These are phyloP conservation scores for Anhinga rufa DNA, from an alignment of 2,113 vertebrate genomes.

Conservation along the genomic window DNA sequence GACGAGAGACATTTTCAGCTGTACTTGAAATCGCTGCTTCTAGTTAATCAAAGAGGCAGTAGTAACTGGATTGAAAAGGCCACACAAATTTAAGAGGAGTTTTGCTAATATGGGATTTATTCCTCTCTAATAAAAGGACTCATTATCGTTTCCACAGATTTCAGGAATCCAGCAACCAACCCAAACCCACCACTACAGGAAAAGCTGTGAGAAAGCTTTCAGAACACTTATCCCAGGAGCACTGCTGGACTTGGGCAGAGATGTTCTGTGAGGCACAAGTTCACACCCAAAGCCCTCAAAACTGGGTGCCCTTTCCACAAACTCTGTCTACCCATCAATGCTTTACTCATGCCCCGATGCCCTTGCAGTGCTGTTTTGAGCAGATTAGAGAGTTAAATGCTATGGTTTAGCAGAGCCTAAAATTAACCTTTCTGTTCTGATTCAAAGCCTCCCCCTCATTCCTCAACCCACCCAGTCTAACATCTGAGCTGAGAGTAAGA, in stretches of 20 bases:
- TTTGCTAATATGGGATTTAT: not conserved
- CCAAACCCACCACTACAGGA: not conserved
- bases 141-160: not conserved
- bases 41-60: not conserved
- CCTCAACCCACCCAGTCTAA: not conserved
- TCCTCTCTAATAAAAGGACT: not conserved
- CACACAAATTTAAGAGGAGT: not conserved
- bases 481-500: not conserved
- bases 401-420: not conserved
- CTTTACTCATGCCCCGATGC: not conserved
- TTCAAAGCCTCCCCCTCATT: not conserved
- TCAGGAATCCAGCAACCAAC: not conserved
- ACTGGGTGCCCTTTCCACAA: not conserved
- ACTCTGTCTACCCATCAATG: not conserved
- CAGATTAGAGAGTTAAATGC: not conserved
- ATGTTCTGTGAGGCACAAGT: not conserved
- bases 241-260: not conserved
- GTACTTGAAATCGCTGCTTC: not conserved
- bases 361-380: accelerated
- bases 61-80: not conserved
- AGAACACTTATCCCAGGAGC: not conserved
- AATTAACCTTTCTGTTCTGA: not conserved
- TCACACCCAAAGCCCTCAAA: not conserved
- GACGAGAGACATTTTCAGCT: not conserved
- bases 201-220: not conserved